Conservation (phyloP, 2,797 vertebrate species). For the Catostomus latipinnis region DNA sequence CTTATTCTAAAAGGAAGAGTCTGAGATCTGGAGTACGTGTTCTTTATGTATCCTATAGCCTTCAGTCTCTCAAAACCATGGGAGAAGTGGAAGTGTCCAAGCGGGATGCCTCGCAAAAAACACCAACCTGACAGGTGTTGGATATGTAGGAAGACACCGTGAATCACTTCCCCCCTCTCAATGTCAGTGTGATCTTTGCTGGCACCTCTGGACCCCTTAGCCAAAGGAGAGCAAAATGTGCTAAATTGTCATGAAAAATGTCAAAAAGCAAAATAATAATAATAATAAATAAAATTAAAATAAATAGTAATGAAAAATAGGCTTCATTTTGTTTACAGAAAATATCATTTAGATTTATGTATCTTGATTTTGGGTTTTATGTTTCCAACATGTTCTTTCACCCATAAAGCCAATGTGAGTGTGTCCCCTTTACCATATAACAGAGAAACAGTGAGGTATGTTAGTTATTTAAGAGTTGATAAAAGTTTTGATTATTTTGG, state of each 20-base stretch:
- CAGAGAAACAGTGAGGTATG: neutral
- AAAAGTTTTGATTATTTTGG: neutral
- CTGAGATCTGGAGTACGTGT: neutral
- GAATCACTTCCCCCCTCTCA: conserved; percentile 4
- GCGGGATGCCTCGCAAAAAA: conserved; percentile 22
- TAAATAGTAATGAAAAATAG: too few relatives aligned
- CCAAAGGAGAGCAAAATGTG: neutral
- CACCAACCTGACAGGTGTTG: conserved; percentile 21
- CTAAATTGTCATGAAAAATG: too few relatives aligned
- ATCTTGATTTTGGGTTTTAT: too few relatives aligned
- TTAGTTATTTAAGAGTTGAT: conserved; percentile 22
- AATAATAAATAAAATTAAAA: too few relatives aligned
- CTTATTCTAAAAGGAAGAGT: neutral
- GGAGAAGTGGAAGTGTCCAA: conserved; percentile 19
- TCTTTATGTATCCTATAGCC: neutral
- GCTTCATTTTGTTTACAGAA: too few relatives aligned
- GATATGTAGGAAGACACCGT: conserved; percentile 15
- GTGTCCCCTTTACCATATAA: neutral
- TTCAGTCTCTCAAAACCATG: neutral
- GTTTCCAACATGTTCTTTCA: too few relatives aligned
- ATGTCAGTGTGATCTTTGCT: conserved; percentile 12
- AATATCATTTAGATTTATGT: too few relatives aligned
- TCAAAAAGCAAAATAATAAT: too few relatives aligned
- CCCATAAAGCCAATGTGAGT: conserved; percentile 4
- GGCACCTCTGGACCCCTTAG: conserved; percentile 18